Conservation (phyloP, 2,888 invertebrate species). For the Drosophila ezoana region DNA sequence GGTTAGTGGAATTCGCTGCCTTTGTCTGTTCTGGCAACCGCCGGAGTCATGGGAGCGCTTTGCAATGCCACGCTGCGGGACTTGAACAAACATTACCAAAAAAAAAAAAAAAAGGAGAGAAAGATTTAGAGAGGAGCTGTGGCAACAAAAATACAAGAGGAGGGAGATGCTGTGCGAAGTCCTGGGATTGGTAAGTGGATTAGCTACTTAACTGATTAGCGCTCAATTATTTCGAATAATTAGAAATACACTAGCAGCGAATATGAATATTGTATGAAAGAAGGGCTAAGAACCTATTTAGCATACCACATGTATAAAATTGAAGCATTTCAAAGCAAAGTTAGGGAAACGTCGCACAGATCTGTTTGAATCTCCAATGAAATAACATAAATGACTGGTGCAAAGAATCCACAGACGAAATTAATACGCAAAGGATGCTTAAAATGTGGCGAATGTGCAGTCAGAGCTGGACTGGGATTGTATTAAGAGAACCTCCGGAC, state of each 20-base stretch:
- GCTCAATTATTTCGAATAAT: conserved; percentile 51
- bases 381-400: conserved; percentile 35
- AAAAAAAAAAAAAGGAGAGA: conserved; percentile 1
- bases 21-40: conserved; percentile 15
- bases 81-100: conserved; percentile 24
- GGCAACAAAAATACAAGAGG: not conserved
- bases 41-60: conserved; percentile 37
- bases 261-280: conserved; percentile 39
- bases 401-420: conserved; percentile 21
- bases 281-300: not conserved
- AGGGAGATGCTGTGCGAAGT: not conserved
- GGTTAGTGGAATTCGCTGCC: conserved; percentile 4
- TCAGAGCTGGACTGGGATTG: conserved; percentile 18
- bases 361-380: conserved; percentile 18
- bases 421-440: conserved; percentile 24
- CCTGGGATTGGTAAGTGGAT: conserved; percentile 39
- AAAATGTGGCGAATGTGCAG: conserved; percentile 25
- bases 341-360: conserved; percentile 4
- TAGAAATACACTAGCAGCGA: conserved; percentile 32
- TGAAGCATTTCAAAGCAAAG: not conserved
- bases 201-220: conserved; percentile 53
- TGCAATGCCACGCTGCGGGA: conserved; percentile 30
- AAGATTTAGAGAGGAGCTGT: not conserved
- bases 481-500: conserved; percentile 20
- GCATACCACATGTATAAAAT: not conserved